Percentiles rank a stretch among this genome's conserved stretches.
Evolutionary conservation across 2,113 vertebrate species (phyloP).

Genomic region (Illadopsis cleaveri): DNA sequence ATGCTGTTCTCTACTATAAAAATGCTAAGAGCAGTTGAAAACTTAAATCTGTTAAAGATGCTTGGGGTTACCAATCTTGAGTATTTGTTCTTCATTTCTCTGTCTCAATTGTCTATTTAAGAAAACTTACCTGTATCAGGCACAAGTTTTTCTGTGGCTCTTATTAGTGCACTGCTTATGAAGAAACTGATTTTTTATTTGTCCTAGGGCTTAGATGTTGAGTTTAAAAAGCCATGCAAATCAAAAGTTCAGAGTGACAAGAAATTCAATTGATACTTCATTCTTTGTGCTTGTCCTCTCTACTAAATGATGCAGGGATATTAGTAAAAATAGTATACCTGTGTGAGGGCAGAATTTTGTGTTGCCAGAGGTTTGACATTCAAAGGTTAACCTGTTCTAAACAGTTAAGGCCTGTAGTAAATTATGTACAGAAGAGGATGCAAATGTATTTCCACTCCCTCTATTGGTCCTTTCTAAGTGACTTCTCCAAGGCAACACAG

Average conservation of each 20-base stretch:
- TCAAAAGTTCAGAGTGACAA: background rate
- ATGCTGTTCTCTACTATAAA: background rate
- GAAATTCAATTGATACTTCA: background rate
- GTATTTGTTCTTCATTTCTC: background rate
- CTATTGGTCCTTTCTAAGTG: background rate
- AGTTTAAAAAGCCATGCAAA: background rate
- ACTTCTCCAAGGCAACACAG: slow-evolving; percentile 31
- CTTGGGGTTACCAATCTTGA: background rate
- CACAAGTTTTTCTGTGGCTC: background rate
- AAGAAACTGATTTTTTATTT: background rate
- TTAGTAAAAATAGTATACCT: background rate
- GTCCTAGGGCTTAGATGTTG: background rate
- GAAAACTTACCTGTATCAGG: background rate
- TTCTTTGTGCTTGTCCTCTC: background rate
- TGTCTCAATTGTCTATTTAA: background rate
- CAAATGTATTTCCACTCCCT: background rate
- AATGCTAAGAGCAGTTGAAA: background rate
- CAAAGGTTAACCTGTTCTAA: background rate
- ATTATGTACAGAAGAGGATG: background rate
- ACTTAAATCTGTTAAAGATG: background rate
- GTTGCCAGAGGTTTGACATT: background rate
- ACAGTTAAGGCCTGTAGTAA: background rate
- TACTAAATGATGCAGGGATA: background rate
- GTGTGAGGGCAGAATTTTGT: background rate
- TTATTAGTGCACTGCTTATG: background rate